Conservation (phyloP, 2,113 vertebrate species). For the Plestiodon gilberti region DNA sequence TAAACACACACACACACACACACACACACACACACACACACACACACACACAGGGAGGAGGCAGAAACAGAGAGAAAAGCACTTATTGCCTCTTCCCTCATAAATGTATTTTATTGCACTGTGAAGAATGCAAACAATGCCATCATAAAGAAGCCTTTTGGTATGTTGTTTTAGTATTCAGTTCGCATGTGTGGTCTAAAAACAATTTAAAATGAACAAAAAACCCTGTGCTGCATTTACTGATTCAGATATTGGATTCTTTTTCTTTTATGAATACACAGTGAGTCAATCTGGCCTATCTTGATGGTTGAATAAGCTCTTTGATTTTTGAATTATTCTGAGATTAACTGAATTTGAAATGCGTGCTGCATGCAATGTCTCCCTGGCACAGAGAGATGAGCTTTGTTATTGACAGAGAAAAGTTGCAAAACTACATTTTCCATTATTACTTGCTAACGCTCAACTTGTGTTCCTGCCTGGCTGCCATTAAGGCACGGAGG, state of each 20-base stretch:
- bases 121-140: constrained; percentile 67
- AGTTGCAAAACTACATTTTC: constrained; percentile 73
- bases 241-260: constrained; percentile 73
- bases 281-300: constrained; percentile 75
- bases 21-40: too few relatives aligned
- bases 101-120: constrained; percentile 50
- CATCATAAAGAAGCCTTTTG: constrained; percentile 60
- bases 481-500: constrained; percentile 35
- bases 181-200: constrained; percentile 61
- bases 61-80: background rate
- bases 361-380: constrained; percentile 73
- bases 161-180: constrained; percentile 71
- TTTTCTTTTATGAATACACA: constrained; percentile 71
- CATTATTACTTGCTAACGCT: constrained; percentile 54
- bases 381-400: constrained; percentile 77
- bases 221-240: constrained; percentile 67
- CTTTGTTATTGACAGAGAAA: constrained; percentile 77
- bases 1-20: background rate
- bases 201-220: constrained; percentile 73
- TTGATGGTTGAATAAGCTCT: constrained; percentile 81
- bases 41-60: background rate
- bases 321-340: constrained; percentile 84
- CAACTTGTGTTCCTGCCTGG: constrained; percentile 56
- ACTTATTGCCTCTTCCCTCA: background rate
- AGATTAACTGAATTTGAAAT: constrained; percentile 85